phyloP scores from a whole-genome alignment of 2,888 invertebrate species.

The Copidosoma aretas region DNA sequence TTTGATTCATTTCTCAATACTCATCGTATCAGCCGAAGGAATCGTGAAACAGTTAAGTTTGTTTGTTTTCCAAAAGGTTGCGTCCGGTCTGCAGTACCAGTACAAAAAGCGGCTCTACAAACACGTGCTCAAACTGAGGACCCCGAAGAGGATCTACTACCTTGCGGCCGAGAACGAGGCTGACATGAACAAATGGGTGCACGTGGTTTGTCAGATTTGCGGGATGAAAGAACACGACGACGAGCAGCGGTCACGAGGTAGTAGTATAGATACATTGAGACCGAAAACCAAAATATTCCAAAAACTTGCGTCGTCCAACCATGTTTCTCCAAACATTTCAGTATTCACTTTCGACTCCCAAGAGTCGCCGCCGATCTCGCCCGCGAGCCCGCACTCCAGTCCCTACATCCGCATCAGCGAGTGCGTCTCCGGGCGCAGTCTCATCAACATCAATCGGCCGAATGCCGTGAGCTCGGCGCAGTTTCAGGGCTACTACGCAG shows the following conservation, averaged over 20 bases:
- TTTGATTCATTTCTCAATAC: neutral
- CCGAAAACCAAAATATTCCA: too few relatives aligned
- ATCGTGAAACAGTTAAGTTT: too few relatives aligned
- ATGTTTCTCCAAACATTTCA: constrained; percentile 38
- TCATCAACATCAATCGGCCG: constrained; percentile 58
- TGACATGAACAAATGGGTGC: constrained; percentile 96
- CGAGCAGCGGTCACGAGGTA: constrained; percentile 61
- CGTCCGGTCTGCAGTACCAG: constrained; percentile 85
- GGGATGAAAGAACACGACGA: constrained; percentile 77
- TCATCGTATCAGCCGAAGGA: too few relatives aligned
- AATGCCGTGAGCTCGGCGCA: constrained; percentile 56
- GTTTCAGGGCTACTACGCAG: constrained; percentile 57
- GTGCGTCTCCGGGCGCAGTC: constrained; percentile 82
- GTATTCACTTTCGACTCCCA: constrained; percentile 60
- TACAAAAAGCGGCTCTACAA: constrained; percentile 78
- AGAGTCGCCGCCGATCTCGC: constrained; percentile 71
- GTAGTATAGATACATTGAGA: too few relatives aligned
- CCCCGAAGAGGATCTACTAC: constrained; percentile 88
- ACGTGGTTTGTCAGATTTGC: constrained; percentile 91
- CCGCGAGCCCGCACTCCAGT: constrained; percentile 72
- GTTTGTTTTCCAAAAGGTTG: constrained; percentile 69
- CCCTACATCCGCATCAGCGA: constrained; percentile 93
- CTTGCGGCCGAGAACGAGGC: constrained; percentile 89
- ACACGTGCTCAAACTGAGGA: constrained; percentile 88
- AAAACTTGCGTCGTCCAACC: too few relatives aligned